Evolutionary conservation across 2,888 invertebrate species (phyloP).

Genomic region (Melolontha melolontha): DNA sequence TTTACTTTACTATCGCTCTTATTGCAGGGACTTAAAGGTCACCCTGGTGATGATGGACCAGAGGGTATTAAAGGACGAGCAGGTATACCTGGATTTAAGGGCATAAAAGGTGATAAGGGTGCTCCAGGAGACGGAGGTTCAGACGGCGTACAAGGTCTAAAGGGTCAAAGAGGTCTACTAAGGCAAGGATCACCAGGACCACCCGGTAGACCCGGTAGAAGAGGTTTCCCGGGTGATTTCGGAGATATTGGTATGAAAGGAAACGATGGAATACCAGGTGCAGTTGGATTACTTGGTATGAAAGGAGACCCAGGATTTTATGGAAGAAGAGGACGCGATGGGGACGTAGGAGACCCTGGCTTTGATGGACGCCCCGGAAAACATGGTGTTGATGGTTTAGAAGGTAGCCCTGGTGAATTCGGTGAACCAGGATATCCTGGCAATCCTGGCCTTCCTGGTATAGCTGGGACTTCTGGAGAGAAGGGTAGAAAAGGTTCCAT

Average conservation of each 20-base stretch:
- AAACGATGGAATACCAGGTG: conserved; percentile 57
- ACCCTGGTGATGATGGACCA: conserved; percentile 62
- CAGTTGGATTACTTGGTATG: conserved; percentile 56
- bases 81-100: conserved; percentile 60
- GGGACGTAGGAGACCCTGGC: conserved; percentile 56
- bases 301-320: conserved; percentile 59
- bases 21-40: conserved; percentile 59
- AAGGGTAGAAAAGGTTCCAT: conserved; percentile 56
- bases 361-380: conserved; percentile 56
- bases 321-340: conserved; percentile 47
- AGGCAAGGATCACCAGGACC: conserved; percentile 60
- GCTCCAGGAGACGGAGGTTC: conserved; percentile 58
- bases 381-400: conserved; percentile 50
- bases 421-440: conserved; percentile 63
- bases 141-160: conserved; percentile 53
- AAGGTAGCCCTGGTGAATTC: conserved; percentile 66
- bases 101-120: conserved; percentile 60
- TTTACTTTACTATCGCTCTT: too few species aligned
- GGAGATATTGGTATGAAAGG: conserved; percentile 62
- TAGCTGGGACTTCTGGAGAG: conserved; percentile 63
- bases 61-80: conserved; percentile 61
- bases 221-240: conserved; percentile 57
- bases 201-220: conserved; percentile 61
- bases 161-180: conserved; percentile 59
- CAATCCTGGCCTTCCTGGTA: conserved; percentile 59